A percentile compares a stretch with the other conserved stretches of the same genome.
Conservation (phyloP, 2,888 invertebrate species). For the Agrotis ipsilon region DNA sequence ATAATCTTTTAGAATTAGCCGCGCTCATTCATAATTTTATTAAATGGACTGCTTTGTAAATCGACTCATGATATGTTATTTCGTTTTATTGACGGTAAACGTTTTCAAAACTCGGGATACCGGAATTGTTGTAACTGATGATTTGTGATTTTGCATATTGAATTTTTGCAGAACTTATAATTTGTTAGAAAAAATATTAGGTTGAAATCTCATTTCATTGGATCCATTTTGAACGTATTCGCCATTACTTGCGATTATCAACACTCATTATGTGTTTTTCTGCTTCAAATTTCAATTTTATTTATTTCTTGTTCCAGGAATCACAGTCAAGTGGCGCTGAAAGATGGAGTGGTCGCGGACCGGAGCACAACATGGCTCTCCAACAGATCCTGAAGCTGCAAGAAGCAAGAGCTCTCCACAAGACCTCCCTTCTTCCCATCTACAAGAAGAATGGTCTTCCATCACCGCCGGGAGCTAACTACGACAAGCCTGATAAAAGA, state of each 20-base stretch:
- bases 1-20: conserved; percentile 83
- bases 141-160: conserved; percentile 54
- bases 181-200: conserved; percentile 18
- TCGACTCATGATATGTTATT: conserved; percentile 69
- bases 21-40: conserved; percentile 79
- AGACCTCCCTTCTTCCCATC: conserved; percentile 90
- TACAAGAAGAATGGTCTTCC: conserved; percentile 88
- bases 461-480: conserved; percentile 90
- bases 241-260: not conserved
- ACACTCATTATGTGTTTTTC: not conserved
- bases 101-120: conserved; percentile 52
- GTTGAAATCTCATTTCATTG: not conserved
- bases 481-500: conserved; percentile 79
- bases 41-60: conserved; percentile 70
- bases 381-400: conserved; percentile 98
- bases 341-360: conserved; percentile 97
- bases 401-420: conserved; percentile 94
- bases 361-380: conserved; percentile 97
- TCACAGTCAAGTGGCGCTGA: conserved; percentile 95
- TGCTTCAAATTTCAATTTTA: not conserved
- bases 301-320: conserved; percentile 92
- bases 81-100: conserved; percentile 64
- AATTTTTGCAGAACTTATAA: conserved; percentile 28
- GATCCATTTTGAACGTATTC: not conserved
- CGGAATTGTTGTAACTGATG: conserved; percentile 36